These are phyloP conservation scores for Myotis brandtii DNA, from an alignment of 2,113 vertebrate genomes.

Conservation along the genomic window DNA sequence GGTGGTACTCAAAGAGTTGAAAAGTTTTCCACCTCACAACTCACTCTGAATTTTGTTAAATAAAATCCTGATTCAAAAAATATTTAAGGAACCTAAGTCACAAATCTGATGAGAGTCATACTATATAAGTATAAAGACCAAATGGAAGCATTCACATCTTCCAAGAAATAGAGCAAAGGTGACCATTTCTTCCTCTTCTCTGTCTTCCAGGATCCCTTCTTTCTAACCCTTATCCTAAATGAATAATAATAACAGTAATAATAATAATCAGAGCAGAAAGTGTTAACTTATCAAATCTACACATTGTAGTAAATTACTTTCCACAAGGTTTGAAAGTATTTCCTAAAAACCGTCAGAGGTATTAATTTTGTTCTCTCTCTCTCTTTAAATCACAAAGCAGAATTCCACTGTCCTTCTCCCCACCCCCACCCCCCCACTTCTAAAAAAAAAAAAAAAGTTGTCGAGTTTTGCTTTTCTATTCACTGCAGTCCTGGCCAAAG, in stretches of 20 bases:
- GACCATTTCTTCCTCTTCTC: neutral
- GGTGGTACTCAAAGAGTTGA: conserved; percentile 28
- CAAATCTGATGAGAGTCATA: conserved; percentile 38
- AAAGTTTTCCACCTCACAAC: conserved; percentile 46
- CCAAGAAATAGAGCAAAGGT: conserved; percentile 52
- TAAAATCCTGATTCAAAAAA: conserved; percentile 72
- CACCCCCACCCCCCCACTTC: neutral
- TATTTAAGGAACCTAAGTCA: conserved; percentile 70
- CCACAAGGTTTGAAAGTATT: conserved; percentile 81
- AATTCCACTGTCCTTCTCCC: conserved; percentile 82
- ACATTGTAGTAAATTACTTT: conserved; percentile 79
- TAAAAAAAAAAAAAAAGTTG: conserved; percentile 83
- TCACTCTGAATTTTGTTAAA: conserved; percentile 69
- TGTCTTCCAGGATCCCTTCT: conserved; percentile 27
- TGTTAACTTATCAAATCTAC: conserved; percentile 68
- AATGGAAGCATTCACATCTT: conserved; percentile 57
- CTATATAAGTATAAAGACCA: conserved; percentile 60
- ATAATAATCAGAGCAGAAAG: conserved; percentile 32
- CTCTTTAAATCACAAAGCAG: conserved; percentile 85
- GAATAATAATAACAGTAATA: neutral
- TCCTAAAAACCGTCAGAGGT: conserved; percentile 79
- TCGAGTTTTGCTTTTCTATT: conserved; percentile 90
- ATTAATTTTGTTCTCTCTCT: conserved; percentile 56
- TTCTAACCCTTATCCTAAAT: conserved; percentile 34
- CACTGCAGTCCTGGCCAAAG: conserved; percentile 90